These are phyloP conservation scores for Carapus acus DNA, from an alignment of 2,797 vertebrate species.

Conservation along the genomic window DNA sequence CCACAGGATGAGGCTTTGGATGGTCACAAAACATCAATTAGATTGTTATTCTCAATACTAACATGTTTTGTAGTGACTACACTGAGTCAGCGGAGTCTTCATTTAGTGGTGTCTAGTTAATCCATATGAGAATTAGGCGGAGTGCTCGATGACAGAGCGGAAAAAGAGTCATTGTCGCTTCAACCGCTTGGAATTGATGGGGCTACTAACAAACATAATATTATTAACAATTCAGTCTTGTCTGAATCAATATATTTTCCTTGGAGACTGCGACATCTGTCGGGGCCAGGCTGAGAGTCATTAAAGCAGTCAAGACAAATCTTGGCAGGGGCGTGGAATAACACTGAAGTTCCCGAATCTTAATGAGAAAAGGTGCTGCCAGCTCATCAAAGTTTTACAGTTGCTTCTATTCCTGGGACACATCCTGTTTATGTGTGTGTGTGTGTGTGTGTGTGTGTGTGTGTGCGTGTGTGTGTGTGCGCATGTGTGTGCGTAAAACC, in stretches of 20 bases:
- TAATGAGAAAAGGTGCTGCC: constrained; percentile 17
- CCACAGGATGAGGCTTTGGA: constrained; percentile 19
- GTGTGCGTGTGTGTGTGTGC: too few relatives aligned
- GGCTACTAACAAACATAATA: constrained; percentile 22
- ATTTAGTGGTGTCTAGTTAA: constrained; percentile 13
- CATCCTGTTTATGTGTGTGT: too few relatives aligned
- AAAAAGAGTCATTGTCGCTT: constrained; percentile 21
- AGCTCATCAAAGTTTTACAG: constrained; percentile 7
- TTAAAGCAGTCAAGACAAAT: constrained; percentile 25
- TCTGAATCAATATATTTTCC: constrained; percentile 41
- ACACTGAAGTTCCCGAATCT: constrained; percentile 21
- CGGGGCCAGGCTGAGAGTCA: constrained; percentile 26
- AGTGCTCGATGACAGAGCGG: background rate
- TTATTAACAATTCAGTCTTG: constrained; percentile 38
- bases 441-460: too few relatives aligned
- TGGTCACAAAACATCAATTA: constrained; percentile 6
- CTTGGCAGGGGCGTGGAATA: constrained; percentile 29
- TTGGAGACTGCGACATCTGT: constrained; percentile 27
- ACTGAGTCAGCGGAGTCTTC: background rate
- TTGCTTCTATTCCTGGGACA: constrained; percentile 1
- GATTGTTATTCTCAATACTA: too few relatives aligned
- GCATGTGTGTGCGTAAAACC: constrained; percentile 23
- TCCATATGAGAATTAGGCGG: constrained; percentile 13
- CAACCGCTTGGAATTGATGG: constrained; percentile 8
- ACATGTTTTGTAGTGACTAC: too few relatives aligned